Evolutionary conservation across 1,140 invertebrate species (phyloP).

Genomic region (Phymastichus coffea): DNA sequence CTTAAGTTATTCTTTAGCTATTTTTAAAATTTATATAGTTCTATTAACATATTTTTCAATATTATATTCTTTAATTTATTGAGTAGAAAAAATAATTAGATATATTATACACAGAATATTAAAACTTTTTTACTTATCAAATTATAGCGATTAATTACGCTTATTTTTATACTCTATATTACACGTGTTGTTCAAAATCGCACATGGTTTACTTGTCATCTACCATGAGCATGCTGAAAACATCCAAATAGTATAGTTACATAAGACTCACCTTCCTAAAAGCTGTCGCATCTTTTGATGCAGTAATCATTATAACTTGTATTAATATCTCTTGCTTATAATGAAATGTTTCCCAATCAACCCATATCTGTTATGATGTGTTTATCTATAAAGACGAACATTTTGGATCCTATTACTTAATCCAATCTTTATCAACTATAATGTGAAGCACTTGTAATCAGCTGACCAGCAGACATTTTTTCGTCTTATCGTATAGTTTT

Average conservation of each 20-base stretch:
- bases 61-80: background rate
- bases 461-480: conserved; percentile 8
- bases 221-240: background rate
- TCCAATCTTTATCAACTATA: background rate
- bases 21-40: too few species aligned
- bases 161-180: too few species aligned
- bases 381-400: conserved; percentile 3
- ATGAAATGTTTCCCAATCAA: conserved; percentile 7
- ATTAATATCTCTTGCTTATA: background rate
- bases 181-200: background rate
- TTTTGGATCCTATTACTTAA: background rate
- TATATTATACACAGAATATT: background rate
- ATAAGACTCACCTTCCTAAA: conserved; percentile 11
- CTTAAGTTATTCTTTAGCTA: too few species aligned
- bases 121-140: too few species aligned
- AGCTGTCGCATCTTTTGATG: conserved; percentile 8
- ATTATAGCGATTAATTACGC: too few species aligned
- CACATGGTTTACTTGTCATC: background rate
- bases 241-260: conserved; percentile 3
- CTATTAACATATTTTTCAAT: too few species aligned
- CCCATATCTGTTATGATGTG: background rate
- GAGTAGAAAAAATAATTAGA: background rate
- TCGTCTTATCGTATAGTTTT: too few species aligned
- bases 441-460: background rate
- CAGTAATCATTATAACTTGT: background rate